Conservation (phyloP, 2,888 invertebrate species). For the Sipha maydis region DNA sequence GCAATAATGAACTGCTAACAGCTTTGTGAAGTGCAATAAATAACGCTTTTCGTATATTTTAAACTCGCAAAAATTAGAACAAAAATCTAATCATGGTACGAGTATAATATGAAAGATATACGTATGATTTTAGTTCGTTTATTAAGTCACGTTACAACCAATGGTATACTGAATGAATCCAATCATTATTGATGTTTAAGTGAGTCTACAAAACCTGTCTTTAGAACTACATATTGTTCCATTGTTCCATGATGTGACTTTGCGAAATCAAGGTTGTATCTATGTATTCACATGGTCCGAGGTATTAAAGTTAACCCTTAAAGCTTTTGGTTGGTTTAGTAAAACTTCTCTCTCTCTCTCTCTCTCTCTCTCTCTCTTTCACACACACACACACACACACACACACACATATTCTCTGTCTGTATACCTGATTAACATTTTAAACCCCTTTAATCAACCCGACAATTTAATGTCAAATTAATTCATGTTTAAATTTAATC, state of each 20-base stretch:
- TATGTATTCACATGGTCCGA: background rate
- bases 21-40: too few species aligned
- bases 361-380: background rate
- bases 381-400: too few species aligned
- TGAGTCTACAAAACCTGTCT: background rate
- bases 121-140: too few species aligned
- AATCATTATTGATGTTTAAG: background rate
- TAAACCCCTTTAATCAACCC: conserved; percentile 30
- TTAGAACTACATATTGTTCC: background rate
- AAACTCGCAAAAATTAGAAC: too few species aligned
- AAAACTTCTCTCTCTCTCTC: background rate
- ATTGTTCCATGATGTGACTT: background rate
- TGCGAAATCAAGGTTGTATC: background rate
- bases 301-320: background rate
- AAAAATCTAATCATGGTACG: too few species aligned
- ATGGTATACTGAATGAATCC: background rate
- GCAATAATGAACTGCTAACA: too few species aligned
- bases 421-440: background rate
- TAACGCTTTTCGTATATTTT: too few species aligned
- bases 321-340: background rate
- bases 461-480: background rate
- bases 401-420: background rate
- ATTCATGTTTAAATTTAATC: conserved; percentile 4
- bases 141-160: background rate
- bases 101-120: too few species aligned